phyloP scores from a whole-genome alignment of 2,797 vertebrate species.

The Halcyon badia region DNA sequence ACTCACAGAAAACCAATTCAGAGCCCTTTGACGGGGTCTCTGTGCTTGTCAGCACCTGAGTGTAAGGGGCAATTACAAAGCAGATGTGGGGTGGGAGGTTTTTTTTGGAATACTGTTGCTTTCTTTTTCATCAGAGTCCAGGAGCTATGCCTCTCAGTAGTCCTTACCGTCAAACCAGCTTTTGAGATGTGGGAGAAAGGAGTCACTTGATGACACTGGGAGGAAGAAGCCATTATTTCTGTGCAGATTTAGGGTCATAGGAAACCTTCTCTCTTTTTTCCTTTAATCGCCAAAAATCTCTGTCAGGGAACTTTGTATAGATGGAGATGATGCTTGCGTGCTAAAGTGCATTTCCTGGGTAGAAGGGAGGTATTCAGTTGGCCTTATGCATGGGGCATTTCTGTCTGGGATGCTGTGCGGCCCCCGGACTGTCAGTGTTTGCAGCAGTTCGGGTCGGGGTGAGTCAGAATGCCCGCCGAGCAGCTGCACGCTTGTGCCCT shows the following conservation, averaged over 20 bases:
- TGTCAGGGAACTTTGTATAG: background rate
- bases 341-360: background rate
- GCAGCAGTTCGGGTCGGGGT: background rate
- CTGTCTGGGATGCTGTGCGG: background rate
- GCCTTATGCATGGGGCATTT: background rate
- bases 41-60: background rate
- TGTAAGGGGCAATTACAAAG: background rate
- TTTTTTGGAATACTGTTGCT: background rate
- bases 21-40: background rate
- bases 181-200: background rate
- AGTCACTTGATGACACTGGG: background rate
- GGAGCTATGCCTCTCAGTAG: background rate
- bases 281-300: background rate
- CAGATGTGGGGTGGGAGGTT: background rate
- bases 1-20: background rate
- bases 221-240: background rate
- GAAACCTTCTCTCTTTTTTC: background rate
- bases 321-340: background rate
- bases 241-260: background rate
- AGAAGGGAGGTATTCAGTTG: background rate
- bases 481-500: background rate
- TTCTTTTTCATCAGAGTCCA: background rate
- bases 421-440: background rate
- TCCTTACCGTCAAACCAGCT: background rate
- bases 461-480: background rate